A percentile compares a stretch with the other conserved stretches of the same genome.
Evolutionary conservation across 1,140 invertebrate genomes (phyloP).

Genomic region (Ephestia elutella): DNA sequence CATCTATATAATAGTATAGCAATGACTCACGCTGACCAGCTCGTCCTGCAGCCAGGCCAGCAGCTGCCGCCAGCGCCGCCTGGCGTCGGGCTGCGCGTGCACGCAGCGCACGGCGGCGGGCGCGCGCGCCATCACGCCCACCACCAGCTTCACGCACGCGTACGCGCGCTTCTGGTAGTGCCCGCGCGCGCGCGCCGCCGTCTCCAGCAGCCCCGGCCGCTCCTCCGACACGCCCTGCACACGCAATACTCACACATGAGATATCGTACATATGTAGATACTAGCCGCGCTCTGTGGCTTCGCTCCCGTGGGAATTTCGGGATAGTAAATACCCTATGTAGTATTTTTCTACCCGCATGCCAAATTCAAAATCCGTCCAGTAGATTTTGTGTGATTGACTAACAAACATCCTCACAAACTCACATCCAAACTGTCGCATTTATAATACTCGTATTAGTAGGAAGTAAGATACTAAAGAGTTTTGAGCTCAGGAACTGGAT

Average conservation of each 20-base stretch:
- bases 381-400: too few species aligned
- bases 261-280: not conserved
- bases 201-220: constrained; percentile 94
- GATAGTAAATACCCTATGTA: too few species aligned
- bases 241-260: not conserved
- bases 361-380: too few species aligned
- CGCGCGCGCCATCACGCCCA: constrained; percentile 91
- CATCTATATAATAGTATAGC: too few species aligned
- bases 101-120: constrained; percentile 83
- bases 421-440: too few species aligned
- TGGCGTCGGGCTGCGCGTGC: constrained; percentile 83
- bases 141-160: constrained; percentile 97
- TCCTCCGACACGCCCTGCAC: constrained; percentile 87
- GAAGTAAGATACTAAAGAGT: too few species aligned
- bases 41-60: constrained; percentile 97
- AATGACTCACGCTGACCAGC: constrained; percentile 81
- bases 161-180: constrained; percentile 98
- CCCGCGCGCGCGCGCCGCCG: constrained; percentile 91
- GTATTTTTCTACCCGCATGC: too few species aligned
- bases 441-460: too few species aligned
- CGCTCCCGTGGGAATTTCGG: too few species aligned
- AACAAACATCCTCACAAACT: too few species aligned
- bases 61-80: constrained; percentile 89
- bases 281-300: too few species aligned
- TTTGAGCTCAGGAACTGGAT: too few species aligned